Evolutionary conservation across 2,113 vertebrate species (phyloP).

Genomic region (Pseudolaguvia tuberculata): DNA sequence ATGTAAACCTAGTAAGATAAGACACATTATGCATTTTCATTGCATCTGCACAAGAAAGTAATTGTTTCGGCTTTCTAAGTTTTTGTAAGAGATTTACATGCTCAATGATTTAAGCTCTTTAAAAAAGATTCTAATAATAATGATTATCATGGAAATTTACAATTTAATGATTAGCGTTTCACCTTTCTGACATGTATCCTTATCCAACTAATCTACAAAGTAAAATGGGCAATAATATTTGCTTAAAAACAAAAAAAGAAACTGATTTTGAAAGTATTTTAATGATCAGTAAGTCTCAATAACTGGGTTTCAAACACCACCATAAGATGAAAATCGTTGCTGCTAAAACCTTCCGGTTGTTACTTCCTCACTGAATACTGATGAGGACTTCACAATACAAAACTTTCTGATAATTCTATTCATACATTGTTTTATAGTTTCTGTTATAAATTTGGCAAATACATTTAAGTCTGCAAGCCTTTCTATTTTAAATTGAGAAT

Average conservation of each 20-base stretch:
- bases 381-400: conserved; percentile 58
- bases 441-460: conserved; percentile 11
- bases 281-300: conserved; percentile 14
- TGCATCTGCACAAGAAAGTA: too few species aligned
- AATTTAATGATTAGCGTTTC: background rate
- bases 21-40: background rate
- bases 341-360: conserved; percentile 64
- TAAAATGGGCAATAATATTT: background rate
- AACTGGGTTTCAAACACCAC: conserved; percentile 52
- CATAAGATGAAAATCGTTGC: conserved; percentile 45
- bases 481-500: too few species aligned
- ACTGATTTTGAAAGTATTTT: background rate
- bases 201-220: background rate
- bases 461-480: too few species aligned
- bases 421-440: conserved; percentile 24
- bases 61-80: too few species aligned
- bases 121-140: background rate
- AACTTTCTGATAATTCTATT: conserved; percentile 29
- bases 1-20: background rate
- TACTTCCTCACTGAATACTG: conserved; percentile 65
- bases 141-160: background rate
- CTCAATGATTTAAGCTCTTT: too few species aligned
- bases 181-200: background rate
- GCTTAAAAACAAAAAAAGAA: background rate
- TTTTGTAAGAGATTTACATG: too few species aligned